Percentiles rank a stretch among this genome's conserved stretches.
These are phyloP conservation scores for Ammodytes marinus DNA, from an alignment of 2,113 vertebrate genomes.

Conservation along the genomic window DNA sequence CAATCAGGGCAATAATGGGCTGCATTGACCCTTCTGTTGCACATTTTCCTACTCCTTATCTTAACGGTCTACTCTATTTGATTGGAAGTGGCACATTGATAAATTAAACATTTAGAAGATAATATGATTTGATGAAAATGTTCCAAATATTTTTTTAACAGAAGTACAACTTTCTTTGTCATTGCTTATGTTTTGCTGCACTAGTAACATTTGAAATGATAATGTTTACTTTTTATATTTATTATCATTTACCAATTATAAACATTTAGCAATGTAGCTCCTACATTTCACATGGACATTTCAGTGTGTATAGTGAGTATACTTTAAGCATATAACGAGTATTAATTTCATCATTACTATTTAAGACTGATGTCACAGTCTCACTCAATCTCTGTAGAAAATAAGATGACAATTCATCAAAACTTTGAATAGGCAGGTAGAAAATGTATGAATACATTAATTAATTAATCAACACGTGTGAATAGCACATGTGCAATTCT, in stretches of 20 bases:
- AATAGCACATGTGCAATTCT: not conserved
- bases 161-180: conserved; percentile 25
- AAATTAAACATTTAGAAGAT: not conserved
- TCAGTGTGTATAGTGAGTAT: not conserved
- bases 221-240: conserved; percentile 4
- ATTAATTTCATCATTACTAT: conserved; percentile 2
- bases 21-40: conserved; percentile 20
- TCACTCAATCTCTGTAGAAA: not conserved
- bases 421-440: not conserved
- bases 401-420: not conserved
- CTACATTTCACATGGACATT: not conserved
- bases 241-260: conserved; percentile 12
- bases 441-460: not conserved
- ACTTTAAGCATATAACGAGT: not conserved
- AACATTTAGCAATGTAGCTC: not conserved
- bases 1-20: conserved; percentile 74
- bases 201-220: conserved; percentile 2
- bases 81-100: conserved; percentile 27
- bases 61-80: conserved; percentile 26
- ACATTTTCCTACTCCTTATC: conserved; percentile 16
- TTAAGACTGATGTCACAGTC: not conserved
- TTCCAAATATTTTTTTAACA: not conserved
- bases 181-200: conserved; percentile 28
- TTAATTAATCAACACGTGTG: not conserved
- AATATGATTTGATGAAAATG: not conserved